phyloP scores from a whole-genome alignment of 2,888 invertebrate genomes.

The Agrotis clavis region DNA sequence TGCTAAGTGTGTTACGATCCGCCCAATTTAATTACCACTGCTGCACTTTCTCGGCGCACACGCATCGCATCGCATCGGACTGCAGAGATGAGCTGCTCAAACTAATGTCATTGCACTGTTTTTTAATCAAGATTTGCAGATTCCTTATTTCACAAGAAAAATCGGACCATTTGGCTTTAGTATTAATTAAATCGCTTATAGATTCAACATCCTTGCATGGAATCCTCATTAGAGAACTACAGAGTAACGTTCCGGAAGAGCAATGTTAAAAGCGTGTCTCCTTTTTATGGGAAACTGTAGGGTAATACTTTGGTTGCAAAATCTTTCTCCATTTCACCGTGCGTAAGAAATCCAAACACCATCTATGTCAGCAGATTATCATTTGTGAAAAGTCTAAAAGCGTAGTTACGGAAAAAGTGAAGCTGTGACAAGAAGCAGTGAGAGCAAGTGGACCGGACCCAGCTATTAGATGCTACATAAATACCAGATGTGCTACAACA shows the following conservation, averaged over 20 bases:
- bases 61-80: constrained; percentile 63
- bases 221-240: neutral
- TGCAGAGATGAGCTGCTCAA: constrained; percentile 1
- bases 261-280: too few species aligned
- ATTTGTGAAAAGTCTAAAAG: constrained; percentile 28
- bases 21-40: constrained; percentile 78
- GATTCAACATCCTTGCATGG: neutral
- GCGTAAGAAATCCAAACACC: constrained; percentile 11
- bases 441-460: constrained; percentile 9
- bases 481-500: constrained; percentile 5
- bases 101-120: neutral
- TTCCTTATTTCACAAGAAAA: too few species aligned
- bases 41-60: constrained; percentile 77
- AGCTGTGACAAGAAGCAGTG: constrained; percentile 13
- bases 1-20: constrained; percentile 65
- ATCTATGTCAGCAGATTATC: neutral
- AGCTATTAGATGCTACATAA: constrained; percentile 12
- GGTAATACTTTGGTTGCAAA: neutral
- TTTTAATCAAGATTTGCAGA: neutral
- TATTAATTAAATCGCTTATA: neutral
- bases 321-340: neutral
- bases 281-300: neutral
- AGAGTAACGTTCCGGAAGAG: too few species aligned
- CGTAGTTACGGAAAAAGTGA: constrained; percentile 25
- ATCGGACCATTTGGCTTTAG: neutral